These are phyloP conservation scores for Clavelina lepadiformis DNA, from an alignment of 23 tunicate species.

Conservation along the genomic window DNA sequence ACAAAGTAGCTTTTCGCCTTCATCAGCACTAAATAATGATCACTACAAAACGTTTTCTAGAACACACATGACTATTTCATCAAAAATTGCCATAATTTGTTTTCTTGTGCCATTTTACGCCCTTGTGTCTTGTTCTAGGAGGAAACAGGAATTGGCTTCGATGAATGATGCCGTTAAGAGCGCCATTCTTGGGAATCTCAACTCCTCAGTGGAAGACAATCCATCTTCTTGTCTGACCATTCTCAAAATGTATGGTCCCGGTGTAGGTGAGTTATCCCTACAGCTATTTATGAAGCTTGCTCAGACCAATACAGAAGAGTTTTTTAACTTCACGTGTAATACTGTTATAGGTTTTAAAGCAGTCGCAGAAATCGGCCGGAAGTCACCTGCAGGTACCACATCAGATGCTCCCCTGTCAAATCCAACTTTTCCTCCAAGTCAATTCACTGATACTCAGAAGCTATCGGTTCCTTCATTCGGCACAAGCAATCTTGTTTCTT, in stretches of 20 bases:
- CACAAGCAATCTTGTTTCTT: neutral
- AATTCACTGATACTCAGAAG: neutral
- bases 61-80: no score
- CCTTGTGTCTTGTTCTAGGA: conserved; percentile 8
- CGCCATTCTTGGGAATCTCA: conserved; percentile 18
- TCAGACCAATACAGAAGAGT: no score
- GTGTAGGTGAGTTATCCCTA: conserved; percentile 6
- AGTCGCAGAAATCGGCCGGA: neutral
- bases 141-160: conserved; percentile 50
- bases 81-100: neutral
- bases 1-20: no score
- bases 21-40: no score
- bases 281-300: no score
- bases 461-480: neutral
- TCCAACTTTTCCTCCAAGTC: neutral
- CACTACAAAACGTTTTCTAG: no score
- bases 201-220: conserved; percentile 22
- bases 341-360: no score
- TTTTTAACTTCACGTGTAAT: no score
- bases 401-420: neutral
- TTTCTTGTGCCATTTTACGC: neutral
- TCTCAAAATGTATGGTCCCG: conserved; percentile 46
- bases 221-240: conserved; percentile 53
- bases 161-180: conserved; percentile 31
- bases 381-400: neutral